A percentile compares a stretch with the other conserved stretches of the same genome.
phyloP scores from a whole-genome alignment of 2,797 vertebrate genomes.

The Jordanella pulchra region DNA sequence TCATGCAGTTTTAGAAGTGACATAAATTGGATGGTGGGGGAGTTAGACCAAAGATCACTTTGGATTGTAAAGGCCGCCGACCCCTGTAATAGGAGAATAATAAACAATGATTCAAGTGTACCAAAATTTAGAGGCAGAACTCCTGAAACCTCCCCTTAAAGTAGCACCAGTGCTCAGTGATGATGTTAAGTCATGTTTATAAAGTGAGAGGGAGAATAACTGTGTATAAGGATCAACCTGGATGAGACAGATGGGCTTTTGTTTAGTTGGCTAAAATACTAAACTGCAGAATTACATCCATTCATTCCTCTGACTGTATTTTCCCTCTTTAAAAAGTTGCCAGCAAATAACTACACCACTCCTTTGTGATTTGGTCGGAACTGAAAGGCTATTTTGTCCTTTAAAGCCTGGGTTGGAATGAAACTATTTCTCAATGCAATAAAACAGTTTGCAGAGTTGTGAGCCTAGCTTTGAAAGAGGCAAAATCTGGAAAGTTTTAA shows the following conservation, averaged over 20 bases:
- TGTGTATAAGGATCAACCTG: neutral
- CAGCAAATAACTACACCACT: neutral
- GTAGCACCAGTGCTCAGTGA: neutral
- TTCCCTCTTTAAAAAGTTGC: slow-evolving; percentile 1
- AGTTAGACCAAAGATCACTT: neutral
- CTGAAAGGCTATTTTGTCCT: neutral
- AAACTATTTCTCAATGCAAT: neutral
- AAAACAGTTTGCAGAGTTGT: neutral
- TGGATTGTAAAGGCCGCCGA: neutral
- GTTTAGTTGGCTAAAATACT: neutral
- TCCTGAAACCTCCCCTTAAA: neutral
- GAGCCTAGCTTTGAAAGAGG: too few relatives aligned
- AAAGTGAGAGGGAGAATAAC: neutral
- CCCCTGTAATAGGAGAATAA: neutral
- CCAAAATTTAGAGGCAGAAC: too few relatives aligned
- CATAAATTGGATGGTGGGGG: neutral
- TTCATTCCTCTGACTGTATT: neutral
- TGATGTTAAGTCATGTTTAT: neutral
- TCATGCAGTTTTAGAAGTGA: neutral
- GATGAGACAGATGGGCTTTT: neutral
- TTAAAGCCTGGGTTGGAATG: neutral
- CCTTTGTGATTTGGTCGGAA: neutral
- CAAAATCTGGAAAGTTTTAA: neutral
- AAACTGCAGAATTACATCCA: neutral
- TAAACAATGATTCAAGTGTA: neutral